Evolutionary conservation across 2,797 vertebrate species (phyloP).

Genomic region (Hapalemur alaotrensis): DNA sequence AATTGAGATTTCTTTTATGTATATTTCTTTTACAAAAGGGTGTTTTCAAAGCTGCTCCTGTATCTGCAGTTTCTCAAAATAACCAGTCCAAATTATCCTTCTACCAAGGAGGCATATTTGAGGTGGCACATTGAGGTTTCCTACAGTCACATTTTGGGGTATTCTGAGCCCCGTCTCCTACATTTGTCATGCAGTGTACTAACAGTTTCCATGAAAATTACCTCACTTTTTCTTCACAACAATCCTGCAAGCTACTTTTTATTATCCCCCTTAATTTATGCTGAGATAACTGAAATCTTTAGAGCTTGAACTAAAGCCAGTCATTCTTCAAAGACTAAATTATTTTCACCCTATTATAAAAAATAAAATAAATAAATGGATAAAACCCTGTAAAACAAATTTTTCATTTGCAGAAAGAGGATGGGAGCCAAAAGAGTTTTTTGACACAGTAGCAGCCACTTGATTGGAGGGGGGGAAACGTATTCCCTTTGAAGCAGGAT

Average conservation of each 20-base stretch:
- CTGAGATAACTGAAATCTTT: neutral
- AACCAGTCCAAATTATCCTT: neutral
- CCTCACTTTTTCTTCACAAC: neutral
- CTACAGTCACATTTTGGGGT: neutral
- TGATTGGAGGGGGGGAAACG: neutral
- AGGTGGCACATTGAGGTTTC: neutral
- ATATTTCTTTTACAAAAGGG: neutral
- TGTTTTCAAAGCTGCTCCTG: neutral
- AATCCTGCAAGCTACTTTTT: neutral
- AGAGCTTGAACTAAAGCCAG: neutral
- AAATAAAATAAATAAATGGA: slow-evolving; percentile 9
- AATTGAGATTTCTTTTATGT: neutral
- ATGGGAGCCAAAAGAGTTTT: neutral
- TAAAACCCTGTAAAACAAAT: neutral
- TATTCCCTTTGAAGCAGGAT: neutral
- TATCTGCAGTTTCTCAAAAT: neutral
- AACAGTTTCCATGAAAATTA: neutral
- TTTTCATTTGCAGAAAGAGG: neutral
- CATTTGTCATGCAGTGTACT: neutral
- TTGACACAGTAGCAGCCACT: neutral
- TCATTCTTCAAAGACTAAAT: neutral
- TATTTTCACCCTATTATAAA: neutral
- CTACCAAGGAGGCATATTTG: neutral
- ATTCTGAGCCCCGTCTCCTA: neutral
- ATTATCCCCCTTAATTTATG: neutral